phyloP scores from a whole-genome alignment of 2,888 invertebrate genomes.

The Prenolepis imparis region DNA sequence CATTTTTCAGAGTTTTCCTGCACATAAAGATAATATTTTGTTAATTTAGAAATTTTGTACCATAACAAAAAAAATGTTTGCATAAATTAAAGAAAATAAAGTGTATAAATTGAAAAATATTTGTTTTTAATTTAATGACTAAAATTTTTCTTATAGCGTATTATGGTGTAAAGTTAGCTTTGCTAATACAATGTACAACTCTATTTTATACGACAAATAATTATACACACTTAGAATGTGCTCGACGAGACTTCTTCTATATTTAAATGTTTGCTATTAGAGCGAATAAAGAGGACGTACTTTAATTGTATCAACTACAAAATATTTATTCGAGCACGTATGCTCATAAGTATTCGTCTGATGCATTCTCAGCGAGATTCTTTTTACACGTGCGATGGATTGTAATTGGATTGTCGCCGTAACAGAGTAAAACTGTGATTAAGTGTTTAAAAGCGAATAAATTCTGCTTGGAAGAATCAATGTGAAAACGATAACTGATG shows the following conservation, averaged over 20 bases:
- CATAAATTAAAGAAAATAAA: not conserved
- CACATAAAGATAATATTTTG: conserved; percentile 32
- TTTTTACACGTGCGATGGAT: not conserved
- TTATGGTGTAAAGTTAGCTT: not conserved
- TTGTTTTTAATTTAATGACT: not conserved
- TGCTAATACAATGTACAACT: not conserved
- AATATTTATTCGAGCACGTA: conserved; percentile 17
- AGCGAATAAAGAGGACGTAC: not conserved
- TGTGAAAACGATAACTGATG: not conserved
- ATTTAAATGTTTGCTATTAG: conserved; percentile 22
- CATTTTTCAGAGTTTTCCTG: conserved; percentile 76
- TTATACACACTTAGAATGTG: not conserved
- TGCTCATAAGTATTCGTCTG: conserved; percentile 4
- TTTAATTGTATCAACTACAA: conserved; percentile 6
- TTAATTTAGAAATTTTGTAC: conserved; percentile 18
- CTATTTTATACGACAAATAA: not conserved
- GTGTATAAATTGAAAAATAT: not conserved
- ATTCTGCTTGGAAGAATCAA: not conserved
- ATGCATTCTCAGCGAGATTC: not conserved
- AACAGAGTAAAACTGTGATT: not conserved
- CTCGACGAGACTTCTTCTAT: not conserved
- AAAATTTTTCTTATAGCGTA: not conserved
- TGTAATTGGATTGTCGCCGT: not conserved
- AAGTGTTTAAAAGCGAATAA: not conserved
- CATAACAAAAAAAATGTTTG: conserved; percentile 10